phyloP scores from a whole-genome alignment of 2,113 vertebrate genomes.

The Podiceps cristatus region DNA sequence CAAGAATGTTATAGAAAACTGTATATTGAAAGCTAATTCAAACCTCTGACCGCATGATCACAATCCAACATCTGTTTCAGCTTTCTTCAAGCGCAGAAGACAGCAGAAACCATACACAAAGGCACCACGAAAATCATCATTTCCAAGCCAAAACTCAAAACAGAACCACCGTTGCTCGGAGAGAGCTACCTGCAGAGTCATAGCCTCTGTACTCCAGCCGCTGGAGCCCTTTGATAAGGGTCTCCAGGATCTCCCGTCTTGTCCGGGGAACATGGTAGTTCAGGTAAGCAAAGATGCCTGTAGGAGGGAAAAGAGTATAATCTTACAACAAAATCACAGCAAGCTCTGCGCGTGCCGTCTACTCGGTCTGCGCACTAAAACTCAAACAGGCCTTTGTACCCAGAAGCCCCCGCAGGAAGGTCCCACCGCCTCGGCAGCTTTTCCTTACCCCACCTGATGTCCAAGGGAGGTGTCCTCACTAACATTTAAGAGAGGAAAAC shows the following conservation, averaged over 20 bases:
- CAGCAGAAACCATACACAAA: background rate
- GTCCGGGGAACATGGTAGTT: constrained; percentile 97
- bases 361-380: rapidly evolving
- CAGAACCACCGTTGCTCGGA: rapidly evolving
- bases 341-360: too few relatives aligned
- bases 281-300: constrained; percentile 98
- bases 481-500: background rate
- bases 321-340: background rate
- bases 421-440: rapidly evolving
- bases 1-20: rapidly evolving
- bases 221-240: constrained; percentile 93
- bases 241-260: constrained; percentile 95
- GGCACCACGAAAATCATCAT: rapidly evolving
- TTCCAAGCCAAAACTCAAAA: rapidly evolving
- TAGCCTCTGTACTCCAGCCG: constrained; percentile 97
- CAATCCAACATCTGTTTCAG: background rate
- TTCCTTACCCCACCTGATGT: background rate
- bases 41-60: background rate
- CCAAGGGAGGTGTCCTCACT: rapidly evolving
- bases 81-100: background rate
- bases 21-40: background rate
- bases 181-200: constrained; percentile 89
- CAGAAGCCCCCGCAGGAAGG: background rate
- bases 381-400: background rate
- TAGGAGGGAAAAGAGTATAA: background rate